Conservation (phyloP, 2,797 vertebrate species). For the Tinamus major region DNA sequence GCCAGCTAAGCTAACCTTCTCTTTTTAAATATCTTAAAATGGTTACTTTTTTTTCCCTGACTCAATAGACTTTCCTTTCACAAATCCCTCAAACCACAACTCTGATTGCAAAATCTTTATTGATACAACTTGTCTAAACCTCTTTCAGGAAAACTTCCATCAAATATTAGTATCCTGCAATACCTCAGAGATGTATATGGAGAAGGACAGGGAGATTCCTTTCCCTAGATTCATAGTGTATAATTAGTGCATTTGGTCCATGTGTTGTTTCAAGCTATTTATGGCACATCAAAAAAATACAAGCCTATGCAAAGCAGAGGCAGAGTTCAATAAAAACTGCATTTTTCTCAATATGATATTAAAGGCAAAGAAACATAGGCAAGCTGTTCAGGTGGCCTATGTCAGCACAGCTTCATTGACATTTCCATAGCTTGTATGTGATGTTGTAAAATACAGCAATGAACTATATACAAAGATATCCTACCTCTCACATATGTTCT, state of each 20-base stretch:
- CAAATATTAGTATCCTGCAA: neutral
- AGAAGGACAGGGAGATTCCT: neutral
- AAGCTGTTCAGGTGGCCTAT: conserved; percentile 17
- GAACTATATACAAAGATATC: conserved; percentile 48
- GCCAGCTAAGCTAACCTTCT: neutral
- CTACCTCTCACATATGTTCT: conserved; percentile 29
- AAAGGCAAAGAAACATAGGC: neutral
- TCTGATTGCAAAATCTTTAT: neutral
- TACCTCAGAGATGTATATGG: neutral
- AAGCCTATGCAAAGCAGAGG: accelerated
- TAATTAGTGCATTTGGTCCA: neutral
- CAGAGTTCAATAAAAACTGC: neutral
- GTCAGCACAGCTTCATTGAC: conserved; percentile 34
- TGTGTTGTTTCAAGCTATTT: neutral
- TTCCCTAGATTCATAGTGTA: neutral
- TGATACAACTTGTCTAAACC: neutral
- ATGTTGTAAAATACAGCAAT: conserved; percentile 39
- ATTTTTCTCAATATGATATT: neutral
- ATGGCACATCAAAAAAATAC: neutral
- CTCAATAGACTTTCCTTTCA: neutral
- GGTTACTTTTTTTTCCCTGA: neutral
- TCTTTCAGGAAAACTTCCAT: neutral
- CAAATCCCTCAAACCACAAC: conserved; percentile 6
- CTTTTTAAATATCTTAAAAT: neutral
- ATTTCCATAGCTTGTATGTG: neutral